phyloP scores from a whole-genome alignment of 2,113 vertebrate species.

The Sisor rabdophorus region DNA sequence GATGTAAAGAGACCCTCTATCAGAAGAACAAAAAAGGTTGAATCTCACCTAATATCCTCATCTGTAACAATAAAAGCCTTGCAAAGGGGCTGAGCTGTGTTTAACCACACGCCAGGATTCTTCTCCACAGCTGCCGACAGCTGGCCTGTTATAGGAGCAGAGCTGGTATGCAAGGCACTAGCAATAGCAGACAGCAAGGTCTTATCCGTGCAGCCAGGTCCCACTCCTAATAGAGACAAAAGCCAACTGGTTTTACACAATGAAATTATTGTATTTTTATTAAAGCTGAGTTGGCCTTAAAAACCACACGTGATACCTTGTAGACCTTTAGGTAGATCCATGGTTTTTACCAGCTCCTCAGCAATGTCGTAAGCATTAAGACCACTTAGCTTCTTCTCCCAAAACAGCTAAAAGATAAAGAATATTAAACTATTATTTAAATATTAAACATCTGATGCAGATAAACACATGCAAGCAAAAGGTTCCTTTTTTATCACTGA shows the following conservation, averaged over 20 bases:
- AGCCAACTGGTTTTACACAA: background rate
- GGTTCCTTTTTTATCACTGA: too few relatives aligned
- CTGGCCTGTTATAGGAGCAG: slow-evolving; percentile 93
- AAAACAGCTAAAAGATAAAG: slow-evolving; percentile 80
- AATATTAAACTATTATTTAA: background rate
- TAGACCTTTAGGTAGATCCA: slow-evolving; percentile 95
- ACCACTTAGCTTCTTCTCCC: slow-evolving; percentile 96
- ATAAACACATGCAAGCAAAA: too few relatives aligned
- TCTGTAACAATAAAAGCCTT: slow-evolving; percentile 98
- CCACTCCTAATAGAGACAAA: slow-evolving; percentile 75
- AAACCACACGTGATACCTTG: slow-evolving; percentile 73
- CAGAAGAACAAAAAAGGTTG: too few relatives aligned
- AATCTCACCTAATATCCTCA: slow-evolving; percentile 90
- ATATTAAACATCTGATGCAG: too few relatives aligned
- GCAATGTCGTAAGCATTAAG: slow-evolving; percentile 95
- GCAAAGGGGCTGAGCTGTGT: slow-evolving; percentile 93
- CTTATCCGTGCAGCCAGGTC: slow-evolving; percentile 93
- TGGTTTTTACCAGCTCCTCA: slow-evolving; percentile 95
- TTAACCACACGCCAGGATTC: slow-evolving; percentile 96
- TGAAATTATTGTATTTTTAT: background rate
- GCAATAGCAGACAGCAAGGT: slow-evolving; percentile 93
- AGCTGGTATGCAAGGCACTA: slow-evolving; percentile 94
- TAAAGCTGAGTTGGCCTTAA: too few relatives aligned
- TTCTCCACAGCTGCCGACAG: slow-evolving; percentile 95
- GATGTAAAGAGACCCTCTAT: too few relatives aligned